Evolutionary conservation across 2,113 vertebrate species (phyloP), one percentile per base, ranked within the genome.

Genomic region (Glaucomys volans): DNA sequence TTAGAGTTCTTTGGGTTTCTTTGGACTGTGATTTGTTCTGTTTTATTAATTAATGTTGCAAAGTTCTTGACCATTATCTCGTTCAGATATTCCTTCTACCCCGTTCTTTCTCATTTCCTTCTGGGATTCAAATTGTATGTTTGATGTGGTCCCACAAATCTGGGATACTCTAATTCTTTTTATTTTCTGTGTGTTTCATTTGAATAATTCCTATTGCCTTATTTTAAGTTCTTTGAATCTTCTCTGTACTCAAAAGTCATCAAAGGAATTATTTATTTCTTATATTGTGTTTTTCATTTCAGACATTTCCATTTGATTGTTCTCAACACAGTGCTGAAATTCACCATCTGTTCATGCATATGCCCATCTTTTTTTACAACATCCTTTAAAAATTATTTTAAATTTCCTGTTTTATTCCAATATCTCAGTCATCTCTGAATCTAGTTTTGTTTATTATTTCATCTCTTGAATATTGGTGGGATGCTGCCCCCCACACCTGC

Each of bases 41-140:
- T 88, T 91, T 96, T 44, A 57, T 24, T 57, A 57, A 71, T 44
- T 94, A 86, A 90, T 90, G 95, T 96, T 94, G 59, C 10, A 76
- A 76, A 89, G 40, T 85, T 81, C 37, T 62, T 20, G 8, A 50
- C 72, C 30, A 64, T 94, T 77, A 35, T 66, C 35, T 92, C 52
- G 44, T 62, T 62, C 42, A 40, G 20, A 32, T 91, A 86, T 30
- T 92, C 9, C 16, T 87, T 81, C 67, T 4, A 5, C 18, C 8
- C 44, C 16, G 72, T 52, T 96, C 40, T 85, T 13, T 69, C 40
- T n/a, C 32, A 30, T 87, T 84, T 95, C 59, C 84, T 50, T 88
- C 79, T 91, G 22, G 4, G n/a, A 44, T 59, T 86, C 59, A 54
- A n/a, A 0, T 77, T 77, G 44, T 57, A 76, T 37, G 2, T 93